These are phyloP conservation scores for Myotis myotis DNA, from an alignment of 2,797 vertebrate genomes.

Conservation along the genomic window DNA sequence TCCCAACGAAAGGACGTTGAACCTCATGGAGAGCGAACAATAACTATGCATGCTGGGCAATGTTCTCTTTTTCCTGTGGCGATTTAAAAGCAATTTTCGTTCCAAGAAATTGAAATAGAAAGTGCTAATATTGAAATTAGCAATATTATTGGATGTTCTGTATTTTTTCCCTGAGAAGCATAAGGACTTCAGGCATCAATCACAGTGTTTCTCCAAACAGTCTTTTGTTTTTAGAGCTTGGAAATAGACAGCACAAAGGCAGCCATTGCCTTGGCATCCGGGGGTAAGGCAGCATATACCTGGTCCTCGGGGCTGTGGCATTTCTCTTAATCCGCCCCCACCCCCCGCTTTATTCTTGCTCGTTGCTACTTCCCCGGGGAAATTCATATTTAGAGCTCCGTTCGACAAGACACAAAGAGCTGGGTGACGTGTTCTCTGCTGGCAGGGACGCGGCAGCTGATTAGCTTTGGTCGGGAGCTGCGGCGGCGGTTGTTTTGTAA, in stretches of 20 bases:
- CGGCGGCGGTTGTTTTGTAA: not conserved
- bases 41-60: conserved; percentile 7
- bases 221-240: conserved; percentile 49
- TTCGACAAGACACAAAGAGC: not conserved
- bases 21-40: conserved; percentile 33
- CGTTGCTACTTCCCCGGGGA: conserved; percentile 50
- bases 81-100: conserved; percentile 57
- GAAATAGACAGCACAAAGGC: conserved; percentile 39
- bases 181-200: conserved; percentile 21
- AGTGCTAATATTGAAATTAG: conserved; percentile 48
- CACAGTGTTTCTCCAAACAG: conserved; percentile 27
- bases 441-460: not conserved
- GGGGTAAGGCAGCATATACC: conserved; percentile 4
- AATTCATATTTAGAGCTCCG: conserved; percentile 11
- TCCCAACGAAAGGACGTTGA: conserved; percentile 39
- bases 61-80: not conserved
- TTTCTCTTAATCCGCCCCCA: not conserved
- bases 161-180: conserved; percentile 44
- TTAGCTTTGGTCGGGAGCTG: not conserved
- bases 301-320: not conserved
- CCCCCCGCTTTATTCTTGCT: not conserved
- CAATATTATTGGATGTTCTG: conserved; percentile 11
- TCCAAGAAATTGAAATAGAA: conserved; percentile 51
- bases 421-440: not conserved
- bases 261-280: conserved; percentile 29